Evolutionary conservation across 1,140 invertebrate genomes (phyloP).

Genomic region (Drosophila hydei): DNA sequence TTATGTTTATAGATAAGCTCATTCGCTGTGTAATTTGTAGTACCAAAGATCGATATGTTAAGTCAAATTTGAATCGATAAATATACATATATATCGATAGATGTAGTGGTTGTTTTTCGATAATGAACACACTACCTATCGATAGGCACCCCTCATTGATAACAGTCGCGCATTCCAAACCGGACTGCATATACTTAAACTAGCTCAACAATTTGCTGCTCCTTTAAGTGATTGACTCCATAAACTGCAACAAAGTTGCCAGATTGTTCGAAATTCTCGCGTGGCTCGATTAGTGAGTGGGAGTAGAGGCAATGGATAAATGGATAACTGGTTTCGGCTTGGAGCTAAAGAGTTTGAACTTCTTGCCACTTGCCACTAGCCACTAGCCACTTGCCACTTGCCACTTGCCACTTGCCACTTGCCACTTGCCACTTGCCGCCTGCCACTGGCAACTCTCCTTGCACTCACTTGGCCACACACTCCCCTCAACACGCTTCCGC

Average conservation of each 20-base stretch:
- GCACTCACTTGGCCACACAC: neutral
- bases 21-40: too few relatives aligned
- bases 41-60: too few relatives aligned
- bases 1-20: too few relatives aligned
- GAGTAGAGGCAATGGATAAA: constrained; percentile 16
- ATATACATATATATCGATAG: too few relatives aligned
- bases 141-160: too few relatives aligned
- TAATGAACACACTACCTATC: too few relatives aligned
- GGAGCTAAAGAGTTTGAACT: constrained; percentile 31
- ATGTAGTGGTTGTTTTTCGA: too few relatives aligned
- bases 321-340: constrained; percentile 33
- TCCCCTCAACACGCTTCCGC: too few relatives aligned
- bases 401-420: too few relatives aligned
- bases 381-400: constrained; percentile 3
- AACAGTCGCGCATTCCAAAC: too few relatives aligned
- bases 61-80: too few relatives aligned
- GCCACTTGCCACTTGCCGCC: too few relatives aligned
- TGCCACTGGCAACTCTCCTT: neutral
- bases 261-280: neutral
- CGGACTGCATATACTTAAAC: neutral
- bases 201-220: neutral
- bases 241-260: constrained; percentile 12
- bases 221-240: neutral
- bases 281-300: constrained; percentile 16
- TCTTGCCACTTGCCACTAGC: constrained; percentile 18